Percentiles rank a stretch among this genome's conserved stretches.
These are phyloP conservation scores for Mormyrus hasselquistii DNA, from an alignment of 2,797 vertebrate species.

Conservation along the genomic window DNA sequence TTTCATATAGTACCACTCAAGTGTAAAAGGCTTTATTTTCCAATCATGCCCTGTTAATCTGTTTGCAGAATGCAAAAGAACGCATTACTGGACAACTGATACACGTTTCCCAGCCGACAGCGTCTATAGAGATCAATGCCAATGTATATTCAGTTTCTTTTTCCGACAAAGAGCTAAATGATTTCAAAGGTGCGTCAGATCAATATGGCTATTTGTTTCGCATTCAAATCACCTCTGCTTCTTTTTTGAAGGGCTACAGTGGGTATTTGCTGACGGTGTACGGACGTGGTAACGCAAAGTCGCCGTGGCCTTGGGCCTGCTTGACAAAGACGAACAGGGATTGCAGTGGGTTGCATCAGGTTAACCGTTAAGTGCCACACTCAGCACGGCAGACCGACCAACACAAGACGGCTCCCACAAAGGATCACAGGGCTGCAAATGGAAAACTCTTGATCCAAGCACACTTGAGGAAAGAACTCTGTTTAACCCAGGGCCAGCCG, in stretches of 20 bases:
- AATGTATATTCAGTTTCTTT: conserved; percentile 16
- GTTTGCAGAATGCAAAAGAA: conserved; percentile 25
- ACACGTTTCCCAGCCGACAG: conserved; percentile 11
- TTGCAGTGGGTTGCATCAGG: conserved; percentile 46
- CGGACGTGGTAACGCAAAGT: conserved; percentile 50
- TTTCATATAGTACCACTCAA: not conserved
- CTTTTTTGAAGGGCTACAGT: conserved; percentile 47
- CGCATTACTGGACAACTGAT: conserved; percentile 13
- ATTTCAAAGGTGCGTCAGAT: conserved; percentile 9
- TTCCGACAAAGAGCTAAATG: conserved; percentile 26
- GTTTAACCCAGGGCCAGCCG: conserved; percentile 2
- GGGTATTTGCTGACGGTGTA: conserved; percentile 62
- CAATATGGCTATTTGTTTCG: conserved; percentile 19
- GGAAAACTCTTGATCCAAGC: not conserved
- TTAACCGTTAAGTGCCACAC: conserved; percentile 5
- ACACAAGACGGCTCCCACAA: not conserved
- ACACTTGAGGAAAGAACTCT: not conserved
- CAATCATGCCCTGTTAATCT: conserved; percentile 21
- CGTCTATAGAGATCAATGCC: conserved; percentile 21
- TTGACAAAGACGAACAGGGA: conserved; percentile 48
- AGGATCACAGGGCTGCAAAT: not conserved
- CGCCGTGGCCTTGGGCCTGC: conserved; percentile 41
- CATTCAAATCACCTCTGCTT: not conserved
- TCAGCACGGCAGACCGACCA: not conserved
- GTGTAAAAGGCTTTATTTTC: not conserved